A percentile compares a stretch with the other conserved stretches of the same genome.
Evolutionary conservation across 2,888 invertebrate genomes (phyloP).

Genomic region (Euzophera pinguis): DNA sequence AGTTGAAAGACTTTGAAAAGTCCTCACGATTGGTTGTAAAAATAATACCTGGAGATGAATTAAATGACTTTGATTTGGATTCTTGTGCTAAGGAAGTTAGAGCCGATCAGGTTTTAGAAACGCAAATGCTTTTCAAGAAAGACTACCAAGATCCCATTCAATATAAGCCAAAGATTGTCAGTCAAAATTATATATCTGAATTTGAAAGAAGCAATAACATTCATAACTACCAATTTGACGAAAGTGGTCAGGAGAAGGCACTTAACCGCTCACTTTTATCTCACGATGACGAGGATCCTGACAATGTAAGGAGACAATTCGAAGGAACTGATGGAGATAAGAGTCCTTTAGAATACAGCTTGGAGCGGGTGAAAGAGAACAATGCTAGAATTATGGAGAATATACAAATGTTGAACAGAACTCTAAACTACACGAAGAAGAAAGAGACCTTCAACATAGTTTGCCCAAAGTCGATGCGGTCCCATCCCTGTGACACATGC

Average conservation of each 20-base stretch:
- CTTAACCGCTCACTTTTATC: neutral
- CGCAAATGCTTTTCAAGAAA: neutral
- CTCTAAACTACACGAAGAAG: conserved; percentile 66
- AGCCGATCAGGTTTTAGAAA: conserved; percentile 22
- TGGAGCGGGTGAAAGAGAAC: conserved; percentile 70
- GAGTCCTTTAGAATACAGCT: conserved; percentile 57
- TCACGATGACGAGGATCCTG: neutral
- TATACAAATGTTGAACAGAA: conserved; percentile 67
- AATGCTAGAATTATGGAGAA: conserved; percentile 74
- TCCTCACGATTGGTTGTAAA: conserved; percentile 62
- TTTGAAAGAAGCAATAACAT: neutral
- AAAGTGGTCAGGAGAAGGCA: neutral
- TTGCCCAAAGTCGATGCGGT: conserved; percentile 52
- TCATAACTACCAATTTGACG: neutral
- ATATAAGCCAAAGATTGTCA: conserved; percentile 12
- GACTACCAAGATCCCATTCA: conserved; percentile 5
- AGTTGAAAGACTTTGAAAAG: conserved; percentile 46
- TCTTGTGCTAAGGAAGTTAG: conserved; percentile 50
- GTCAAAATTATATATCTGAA: neutral
- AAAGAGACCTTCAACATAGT: conserved; percentile 59
- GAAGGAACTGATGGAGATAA: conserved; percentile 5
- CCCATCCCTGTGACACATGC: conserved; percentile 63
- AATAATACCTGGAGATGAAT: conserved; percentile 52
- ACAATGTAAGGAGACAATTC: conserved; percentile 1
- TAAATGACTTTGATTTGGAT: conserved; percentile 53